Evolutionary conservation across 1,140 invertebrate genomes (phyloP), one percentile per base, ranked within the genome.

Genomic region (Drosophila ficusphila): DNA sequence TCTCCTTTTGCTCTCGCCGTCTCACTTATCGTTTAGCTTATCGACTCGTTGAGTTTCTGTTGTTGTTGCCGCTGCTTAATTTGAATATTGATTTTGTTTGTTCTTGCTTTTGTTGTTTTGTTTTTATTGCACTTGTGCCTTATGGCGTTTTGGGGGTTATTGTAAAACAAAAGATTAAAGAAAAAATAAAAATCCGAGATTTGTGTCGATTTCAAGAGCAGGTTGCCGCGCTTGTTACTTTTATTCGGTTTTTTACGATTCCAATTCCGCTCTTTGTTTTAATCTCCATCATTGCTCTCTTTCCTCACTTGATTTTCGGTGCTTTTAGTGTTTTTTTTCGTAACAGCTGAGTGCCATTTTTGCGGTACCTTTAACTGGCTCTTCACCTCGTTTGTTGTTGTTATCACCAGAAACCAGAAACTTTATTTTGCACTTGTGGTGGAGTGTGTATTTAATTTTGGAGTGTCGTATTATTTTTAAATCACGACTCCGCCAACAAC

Each of bases 31-130:
- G 77, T 76, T 56, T 51, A 42, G 72, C 76, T 81, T 85, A 85
- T 85, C 79, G 81, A 86, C 72, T 81, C 67, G 65, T 73, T 69
- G 81, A 67, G 52, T 25, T 72, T 11, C 52, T 76, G 48, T 48
- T 75, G 33, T 23, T 58, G 53, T 7, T 60, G 48, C 31, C 56
- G 56, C 31, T 76, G 76, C 62, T 76, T 86, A 79, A 79, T 85
- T 88, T 81, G 71, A 86, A 86, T 85, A 85, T 85, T 85, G 81
- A 86, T 85, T 86, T 82, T 73, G 56, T 34, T 57, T 31, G 47
- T 58, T 39, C 31, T 67, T 71, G 57, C 56, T 76, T 25, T 38
- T 65, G 29, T 48, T 62, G 51, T 19, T 48, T 54, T 49, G 68
- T 68, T 77, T 86, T 81, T 79, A 77, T 88, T 88, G 73, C 73